Base-by-base conservation (phyloP, 2,113 vertebrate genomes). In the Lepus americanus region DNA sequence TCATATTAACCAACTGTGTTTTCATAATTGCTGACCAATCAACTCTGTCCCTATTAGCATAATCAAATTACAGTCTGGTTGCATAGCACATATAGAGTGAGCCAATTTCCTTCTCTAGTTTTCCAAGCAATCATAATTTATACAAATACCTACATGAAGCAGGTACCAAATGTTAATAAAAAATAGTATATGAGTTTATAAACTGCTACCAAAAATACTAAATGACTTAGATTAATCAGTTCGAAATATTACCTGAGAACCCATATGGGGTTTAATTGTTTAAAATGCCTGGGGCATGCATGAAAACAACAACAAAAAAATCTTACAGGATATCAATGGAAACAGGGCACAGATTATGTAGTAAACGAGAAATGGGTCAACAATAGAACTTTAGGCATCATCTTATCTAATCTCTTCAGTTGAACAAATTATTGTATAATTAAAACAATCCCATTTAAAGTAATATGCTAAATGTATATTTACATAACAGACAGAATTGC, bases 161-260 rank as follows among this genome's bases (percentile, higher is more conserved):
- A 3, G 0, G 69, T 12, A 69, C 11, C 14, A 78, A 70, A 72
- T 31, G 64, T 64, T 64, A 25, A 89, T 59, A 25, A 69, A 44
- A 79, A 89, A 16, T n/a, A 70, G 39, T 53, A 95, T 79, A 36
- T 89, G 20, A 91, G 2, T 67, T 55, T 88, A 59, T 82, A 90
- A 81, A 36, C 3, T 77, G 20, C 25, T 95, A 89, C 22, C 81
- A 31, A 80, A 78, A 80, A 49, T 69, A 49, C 49, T 31, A 81
- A 90, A 51, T n/a, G 29, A 83, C 89, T 55, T 73, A 12, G 13
- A 6, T 90, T 70, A 90, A 16, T 9, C 12, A 77, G 5, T 77
- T 22, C 82, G 76, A 93, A 69, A 49, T 59, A 63, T 61, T 73
- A 73, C 23, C 12, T 85, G 67, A 88, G 4, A 59, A 31, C 6